phyloP scores from a whole-genome alignment of 1,140 invertebrate genomes.

The Portunus trituberculatus region DNA sequence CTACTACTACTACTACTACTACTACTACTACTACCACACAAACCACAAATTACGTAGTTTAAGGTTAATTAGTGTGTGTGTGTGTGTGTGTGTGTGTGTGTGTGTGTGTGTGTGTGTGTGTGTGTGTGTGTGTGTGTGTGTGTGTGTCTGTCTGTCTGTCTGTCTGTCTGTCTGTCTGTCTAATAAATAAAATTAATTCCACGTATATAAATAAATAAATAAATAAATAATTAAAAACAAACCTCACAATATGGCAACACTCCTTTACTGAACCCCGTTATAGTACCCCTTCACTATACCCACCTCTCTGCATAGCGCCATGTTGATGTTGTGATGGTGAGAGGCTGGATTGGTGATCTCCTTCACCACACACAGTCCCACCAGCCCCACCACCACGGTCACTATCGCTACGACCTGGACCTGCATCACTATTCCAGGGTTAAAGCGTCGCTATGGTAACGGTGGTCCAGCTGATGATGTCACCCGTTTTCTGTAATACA shows the following conservation, averaged over 20 bases:
- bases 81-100: too few relatives aligned
- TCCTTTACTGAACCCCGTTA: background rate
- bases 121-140: slow-evolving; percentile 42
- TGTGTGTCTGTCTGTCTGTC: background rate
- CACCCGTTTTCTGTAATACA: too few relatives aligned
- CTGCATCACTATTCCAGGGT: background rate
- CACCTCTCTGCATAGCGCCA: slow-evolving; percentile 40
- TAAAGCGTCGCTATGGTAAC: too few relatives aligned
- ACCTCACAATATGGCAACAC: background rate
- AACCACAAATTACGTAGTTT: background rate
- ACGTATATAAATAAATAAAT: background rate
- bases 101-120: slow-evolving; percentile 36
- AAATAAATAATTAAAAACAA: background rate
- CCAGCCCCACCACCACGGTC: slow-evolving; percentile 49
- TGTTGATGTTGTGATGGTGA: background rate
- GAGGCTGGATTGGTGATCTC: background rate
- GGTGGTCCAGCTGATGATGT: too few relatives aligned
- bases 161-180: slow-evolving; percentile 21
- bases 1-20: slow-evolving; percentile 16
- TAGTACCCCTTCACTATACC: background rate
- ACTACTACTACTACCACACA: background rate
- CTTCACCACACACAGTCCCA: slow-evolving; percentile 46
- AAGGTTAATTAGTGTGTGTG: background rate
- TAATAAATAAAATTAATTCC: background rate
- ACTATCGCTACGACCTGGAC: slow-evolving; percentile 41